Evolutionary conservation across 2,888 invertebrate genomes (phyloP).

Genomic region (Noctua comes): DNA sequence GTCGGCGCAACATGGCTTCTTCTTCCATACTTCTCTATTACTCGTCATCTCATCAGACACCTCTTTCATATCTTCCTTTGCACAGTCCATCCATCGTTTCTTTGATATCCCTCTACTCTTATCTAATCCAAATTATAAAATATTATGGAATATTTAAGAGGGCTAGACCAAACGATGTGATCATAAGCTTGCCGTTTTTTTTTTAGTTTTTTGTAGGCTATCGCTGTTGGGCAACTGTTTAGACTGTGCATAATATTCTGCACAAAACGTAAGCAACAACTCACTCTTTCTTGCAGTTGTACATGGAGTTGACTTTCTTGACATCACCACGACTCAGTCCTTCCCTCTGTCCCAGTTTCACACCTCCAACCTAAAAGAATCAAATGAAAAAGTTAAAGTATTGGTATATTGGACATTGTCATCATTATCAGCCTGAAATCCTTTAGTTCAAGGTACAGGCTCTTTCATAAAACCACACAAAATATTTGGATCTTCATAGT

Average conservation of each 20-base stretch:
- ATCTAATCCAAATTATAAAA: too few relatives aligned
- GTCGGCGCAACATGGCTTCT: too few relatives aligned
- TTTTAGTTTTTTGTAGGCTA: not conserved
- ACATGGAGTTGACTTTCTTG: constrained; percentile 94
- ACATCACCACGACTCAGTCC: constrained; percentile 94
- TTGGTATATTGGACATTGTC: not conserved
- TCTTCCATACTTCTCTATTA: too few relatives aligned
- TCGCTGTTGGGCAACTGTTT: not conserved
- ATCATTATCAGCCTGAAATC: not conserved
- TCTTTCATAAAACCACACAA: not conserved
- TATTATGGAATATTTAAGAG: too few relatives aligned
- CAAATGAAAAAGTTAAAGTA: not conserved
- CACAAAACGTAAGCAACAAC: constrained; percentile 57
- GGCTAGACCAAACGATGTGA: too few relatives aligned
- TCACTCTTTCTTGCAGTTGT: constrained; percentile 91
- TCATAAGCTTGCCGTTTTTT: too few relatives aligned
- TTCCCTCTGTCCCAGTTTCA: constrained; percentile 93
- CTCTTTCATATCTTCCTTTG: too few relatives aligned
- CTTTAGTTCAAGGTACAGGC: not conserved
- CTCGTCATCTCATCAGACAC: too few relatives aligned
- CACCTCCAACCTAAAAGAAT: constrained; percentile 77
- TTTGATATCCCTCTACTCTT: too few relatives aligned
- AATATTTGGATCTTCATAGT: not conserved
- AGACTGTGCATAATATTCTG: not conserved
- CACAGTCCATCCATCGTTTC: too few relatives aligned